Conservation (phyloP, 2,888 invertebrate genomes). For the Hirtodrosophila histrioides region DNA sequence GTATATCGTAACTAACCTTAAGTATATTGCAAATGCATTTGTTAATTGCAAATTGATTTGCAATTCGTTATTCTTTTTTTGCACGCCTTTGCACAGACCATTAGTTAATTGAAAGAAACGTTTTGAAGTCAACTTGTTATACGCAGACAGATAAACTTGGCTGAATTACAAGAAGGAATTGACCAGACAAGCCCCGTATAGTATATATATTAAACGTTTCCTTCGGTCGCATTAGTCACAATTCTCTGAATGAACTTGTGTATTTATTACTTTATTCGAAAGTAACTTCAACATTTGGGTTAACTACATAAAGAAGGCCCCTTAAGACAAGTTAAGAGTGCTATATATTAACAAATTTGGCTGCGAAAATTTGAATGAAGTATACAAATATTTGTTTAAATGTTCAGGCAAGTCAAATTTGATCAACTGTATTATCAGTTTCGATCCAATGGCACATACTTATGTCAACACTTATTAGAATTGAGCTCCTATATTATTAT, state of each 20-base stretch:
- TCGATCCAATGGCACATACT: background rate
- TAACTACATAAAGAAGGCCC: constrained; percentile 32
- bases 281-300: constrained; percentile 29
- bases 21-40: constrained; percentile 32
- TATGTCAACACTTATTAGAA: background rate
- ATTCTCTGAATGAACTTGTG: background rate
- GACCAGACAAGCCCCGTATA: background rate
- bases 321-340: constrained; percentile 7
- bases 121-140: constrained; percentile 13
- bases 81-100: constrained; percentile 14
- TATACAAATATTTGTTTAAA: constrained; percentile 19
- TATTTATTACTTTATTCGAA: constrained; percentile 1
- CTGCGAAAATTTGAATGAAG: constrained; percentile 17
- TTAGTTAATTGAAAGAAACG: constrained; percentile 47
- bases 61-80: background rate
- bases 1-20: constrained; percentile 32
- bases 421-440: background rate
- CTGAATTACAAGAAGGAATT: background rate
- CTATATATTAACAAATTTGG: constrained; percentile 17
- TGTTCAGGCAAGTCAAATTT: constrained; percentile 6
- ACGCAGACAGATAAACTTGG: constrained; percentile 19
- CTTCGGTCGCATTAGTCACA: constrained; percentile 1
- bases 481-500: background rate
- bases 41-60: constrained; percentile 51
- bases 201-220: background rate